Base-by-base conservation (phyloP, 1,140 invertebrate genomes). In the Trachymyrmex septentrionalis region DNA sequence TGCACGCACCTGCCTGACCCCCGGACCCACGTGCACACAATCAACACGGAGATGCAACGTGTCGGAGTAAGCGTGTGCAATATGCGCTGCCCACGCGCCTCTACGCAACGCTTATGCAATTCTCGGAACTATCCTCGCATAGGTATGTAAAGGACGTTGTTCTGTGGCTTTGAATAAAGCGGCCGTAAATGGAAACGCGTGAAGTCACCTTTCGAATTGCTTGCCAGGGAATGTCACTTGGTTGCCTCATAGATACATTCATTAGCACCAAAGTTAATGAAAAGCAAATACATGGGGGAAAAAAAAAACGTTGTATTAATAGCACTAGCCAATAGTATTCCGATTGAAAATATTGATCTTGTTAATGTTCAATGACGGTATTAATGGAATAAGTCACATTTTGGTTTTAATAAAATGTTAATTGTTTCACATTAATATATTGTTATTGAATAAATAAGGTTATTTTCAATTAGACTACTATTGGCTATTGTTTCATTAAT, bases 1-100 rank as follows among this genome's bases (percentile, higher is more conserved):
- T 78, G 81, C 86, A 86, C 86, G 93, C 94, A 94, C 94, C 94
- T 94, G 94, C 93, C 92, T 94, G 94, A 94, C 94, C 94, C 93
- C 38, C 30, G 6, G 85, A 50, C 86, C 85, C 85, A 86, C 86
- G 82, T 85, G 81, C 84, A 84, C 55, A 57, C 61, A 55, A 63
- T 57, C 59, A 57, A 55, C 21, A 19, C 59, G 24, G 38, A 78
- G 75, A 30, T 71, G 50, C 61, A 30, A 61, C 34, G 16, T 44
- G 16, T 44, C 38, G 53, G 6, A 53, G 76, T 59, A 44, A 81
- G 77, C 21, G 55, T 63, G 50, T 72, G 85, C 75, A 75, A 87
- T 92, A 87, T 88, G 85, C 88, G 69, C 92, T 88, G 76, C 92
- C 92, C 92, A 93, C 92, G 92, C 91, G 85, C 81, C 87, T 87